Conservation (phyloP, 2,888 invertebrate genomes). For the Brachylomia viminalis region DNA sequence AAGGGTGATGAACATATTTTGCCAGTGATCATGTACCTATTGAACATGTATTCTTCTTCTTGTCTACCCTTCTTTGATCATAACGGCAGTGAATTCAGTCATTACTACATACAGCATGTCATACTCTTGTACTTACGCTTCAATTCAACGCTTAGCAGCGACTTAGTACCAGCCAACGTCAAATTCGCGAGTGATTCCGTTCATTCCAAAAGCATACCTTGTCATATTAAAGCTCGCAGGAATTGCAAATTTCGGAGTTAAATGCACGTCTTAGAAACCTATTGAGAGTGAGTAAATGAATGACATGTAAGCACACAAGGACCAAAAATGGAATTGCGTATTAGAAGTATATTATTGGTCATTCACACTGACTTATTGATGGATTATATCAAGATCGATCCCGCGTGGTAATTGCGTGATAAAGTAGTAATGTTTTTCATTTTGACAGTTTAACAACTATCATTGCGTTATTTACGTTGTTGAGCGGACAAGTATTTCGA, state of each 20-base stretch:
- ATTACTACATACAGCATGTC: not conserved
- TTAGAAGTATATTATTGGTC: constrained; percentile 8
- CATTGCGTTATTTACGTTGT: no score
- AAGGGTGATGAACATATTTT: not conserved
- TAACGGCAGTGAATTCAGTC: not conserved
- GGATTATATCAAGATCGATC: no score
- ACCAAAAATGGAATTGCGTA: not conserved
- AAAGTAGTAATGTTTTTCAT: no score
- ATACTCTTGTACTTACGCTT: not conserved
- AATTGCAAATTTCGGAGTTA: constrained; percentile 33
- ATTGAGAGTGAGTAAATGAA: constrained; percentile 24
- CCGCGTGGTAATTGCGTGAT: no score
- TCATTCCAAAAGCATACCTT: constrained; percentile 29
- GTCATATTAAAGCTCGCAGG: constrained; percentile 15
- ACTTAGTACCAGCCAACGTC: constrained; percentile 19
- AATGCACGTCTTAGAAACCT: constrained; percentile 23
- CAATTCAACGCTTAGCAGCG: not conserved
- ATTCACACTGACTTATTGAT: no score
- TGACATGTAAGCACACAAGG: constrained; percentile 1
- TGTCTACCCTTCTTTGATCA: not conserved
- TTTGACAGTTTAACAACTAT: no score
- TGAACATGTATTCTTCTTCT: not conserved
- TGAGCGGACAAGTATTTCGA: no score
- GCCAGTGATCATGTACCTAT: no score
- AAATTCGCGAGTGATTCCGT: constrained; percentile 42